Conservation (phyloP, 37 sponge, comb jelly and placozoan species). For the Dysidea cf. avara region DNA sequence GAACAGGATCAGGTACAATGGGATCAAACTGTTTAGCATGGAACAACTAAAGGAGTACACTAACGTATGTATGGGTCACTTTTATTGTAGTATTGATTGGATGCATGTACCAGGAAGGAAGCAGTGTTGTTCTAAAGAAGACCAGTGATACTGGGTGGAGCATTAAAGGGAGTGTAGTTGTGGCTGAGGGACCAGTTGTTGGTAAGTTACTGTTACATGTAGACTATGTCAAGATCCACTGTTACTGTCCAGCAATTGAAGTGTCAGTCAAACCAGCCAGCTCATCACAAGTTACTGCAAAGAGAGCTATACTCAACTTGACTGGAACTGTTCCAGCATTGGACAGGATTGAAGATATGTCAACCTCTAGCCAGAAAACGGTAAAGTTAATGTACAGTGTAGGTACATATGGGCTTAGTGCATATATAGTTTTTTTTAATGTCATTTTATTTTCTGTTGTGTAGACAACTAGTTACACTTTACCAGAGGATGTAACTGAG, state of each 20-base stretch:
- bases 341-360: conserved; percentile 4
- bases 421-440: not conserved
- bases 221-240: conserved; percentile 18
- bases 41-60: conserved; percentile 31
- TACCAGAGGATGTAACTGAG: conserved; percentile 16
- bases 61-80: too few relatives aligned
- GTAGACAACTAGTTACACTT: not conserved
- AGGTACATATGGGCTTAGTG: not conserved
- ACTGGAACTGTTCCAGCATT: conserved; percentile 14
- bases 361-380: not conserved
- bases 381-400: not conserved
- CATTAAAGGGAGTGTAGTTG: not conserved
- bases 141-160: conserved; percentile 11
- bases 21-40: conserved; percentile 7
- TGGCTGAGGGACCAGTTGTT: conserved; percentile 7
- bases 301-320: conserved; percentile 15
- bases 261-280: conserved; percentile 43
- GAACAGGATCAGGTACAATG: conserved; percentile 6
- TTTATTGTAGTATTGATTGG: too few relatives aligned
- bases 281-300: not conserved
- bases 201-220: conserved; percentile 1
- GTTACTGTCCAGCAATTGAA: conserved; percentile 23
- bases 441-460: not conserved
- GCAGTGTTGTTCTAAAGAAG: conserved; percentile 1
- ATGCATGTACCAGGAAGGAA: not conserved